Evolutionary conservation across 2,797 vertebrate genomes (phyloP), one percentile per base, ranked within the genome.

Genomic region (Diceros bicornis): DNA sequence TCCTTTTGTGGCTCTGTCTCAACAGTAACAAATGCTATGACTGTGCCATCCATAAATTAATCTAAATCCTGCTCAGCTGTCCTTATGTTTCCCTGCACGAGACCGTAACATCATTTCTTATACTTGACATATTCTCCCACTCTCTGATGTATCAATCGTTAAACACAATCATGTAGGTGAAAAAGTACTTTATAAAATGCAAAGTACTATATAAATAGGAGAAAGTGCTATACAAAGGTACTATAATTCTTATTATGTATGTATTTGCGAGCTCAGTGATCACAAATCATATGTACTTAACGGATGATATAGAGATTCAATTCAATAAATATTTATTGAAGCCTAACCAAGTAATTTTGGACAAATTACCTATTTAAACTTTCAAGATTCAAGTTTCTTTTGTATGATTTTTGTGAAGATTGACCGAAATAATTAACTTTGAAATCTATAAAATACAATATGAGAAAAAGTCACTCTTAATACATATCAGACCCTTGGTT

Each of bases 1-100:
- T 92, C 78, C 75, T 81, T 93, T 78, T 37, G 34, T 55, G 57
- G 50, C 13, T 95, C 62, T 91, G 12, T 87, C 69, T 92, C 16
- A 59, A 52, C 10, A 82, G 41, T 68, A 84, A 55, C 21, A 91
- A 96, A 75, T 84, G 68, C 93, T 87, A 55, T 44, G 89, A 89
- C n/a, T 77, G 17, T 92, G 52, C 8, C 66, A 18, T 72, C 23
- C 44, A 20, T 44, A 47, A 91, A 90, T 94, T 96, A 78, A 85
- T 96, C 27, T 41, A 61, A 89, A 87, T 57, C 61, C 64, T 77
- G 50, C 37, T 92, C 92, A 68, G 37, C 37, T 12, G 29, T 66
- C 75, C 57, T 77, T 44, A n/a, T 21, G 34, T 77, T 94, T 83
- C 66, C 59, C 8, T 50, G 37, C 17, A 27, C 50, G 81, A 68